Percentiles rank a stretch among this genome's conserved stretches.
phyloP scores from a whole-genome alignment of 2,113 vertebrate genomes.

The Pyxicephalus adspersus region DNA sequence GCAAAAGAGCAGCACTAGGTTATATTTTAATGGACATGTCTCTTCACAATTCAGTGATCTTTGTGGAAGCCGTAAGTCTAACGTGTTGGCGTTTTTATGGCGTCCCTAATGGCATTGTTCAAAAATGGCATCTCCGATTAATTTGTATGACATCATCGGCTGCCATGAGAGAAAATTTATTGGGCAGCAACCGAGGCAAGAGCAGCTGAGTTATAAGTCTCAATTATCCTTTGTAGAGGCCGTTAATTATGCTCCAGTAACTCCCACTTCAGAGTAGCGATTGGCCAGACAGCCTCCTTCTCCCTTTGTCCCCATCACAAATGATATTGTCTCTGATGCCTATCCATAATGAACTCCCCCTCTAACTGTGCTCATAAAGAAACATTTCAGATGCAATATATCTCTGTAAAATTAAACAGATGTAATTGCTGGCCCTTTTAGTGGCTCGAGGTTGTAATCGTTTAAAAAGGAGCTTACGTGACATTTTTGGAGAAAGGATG shows the following conservation, averaged over 20 bases:
- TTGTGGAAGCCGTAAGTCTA: slow-evolving; percentile 48
- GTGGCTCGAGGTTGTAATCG: neutral
- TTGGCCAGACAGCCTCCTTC: slow-evolving; percentile 13
- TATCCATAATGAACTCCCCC: slow-evolving; percentile 29
- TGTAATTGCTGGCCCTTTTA: slow-evolving; percentile 16
- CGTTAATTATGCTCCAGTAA: slow-evolving; percentile 52
- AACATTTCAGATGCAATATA: slow-evolving; percentile 8
- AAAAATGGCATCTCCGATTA: slow-evolving; percentile 55
- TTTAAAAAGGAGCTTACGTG: slow-evolving; percentile 1
- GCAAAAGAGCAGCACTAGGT: neutral
- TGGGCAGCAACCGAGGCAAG: slow-evolving; percentile 27
- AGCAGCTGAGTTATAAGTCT: slow-evolving; percentile 49
- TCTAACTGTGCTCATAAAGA: slow-evolving; percentile 30
- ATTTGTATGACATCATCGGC: slow-evolving; percentile 54
- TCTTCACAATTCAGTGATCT: slow-evolving; percentile 44
- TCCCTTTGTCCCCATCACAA: slow-evolving; percentile 27
- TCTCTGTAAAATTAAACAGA: slow-evolving; percentile 19
- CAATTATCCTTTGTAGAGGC: slow-evolving; percentile 47
- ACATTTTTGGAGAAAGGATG: neutral
- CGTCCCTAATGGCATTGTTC: slow-evolving; percentile 48
- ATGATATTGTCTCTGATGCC: slow-evolving; percentile 42
- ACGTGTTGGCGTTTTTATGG: slow-evolving; percentile 48
- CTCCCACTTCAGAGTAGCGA: slow-evolving; percentile 36
- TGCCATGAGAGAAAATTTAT: slow-evolving; percentile 48
- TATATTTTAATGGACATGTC: slow-evolving; percentile 32